Evolutionary conservation across 1,140 invertebrate genomes (phyloP).

Genomic region (Drosophila orosa): DNA sequence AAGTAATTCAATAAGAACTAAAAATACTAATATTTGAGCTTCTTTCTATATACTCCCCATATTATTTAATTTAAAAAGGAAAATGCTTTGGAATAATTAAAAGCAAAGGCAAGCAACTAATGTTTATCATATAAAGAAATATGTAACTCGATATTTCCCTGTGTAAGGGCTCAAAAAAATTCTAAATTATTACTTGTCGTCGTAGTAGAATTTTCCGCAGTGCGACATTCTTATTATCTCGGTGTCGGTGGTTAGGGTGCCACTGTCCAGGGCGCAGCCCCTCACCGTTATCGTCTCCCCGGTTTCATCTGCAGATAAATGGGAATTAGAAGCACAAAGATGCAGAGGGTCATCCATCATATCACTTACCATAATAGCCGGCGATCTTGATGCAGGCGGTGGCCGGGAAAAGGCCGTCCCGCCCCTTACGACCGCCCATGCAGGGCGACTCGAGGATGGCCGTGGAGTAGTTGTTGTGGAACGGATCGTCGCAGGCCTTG

Average conservation of each 20-base stretch:
- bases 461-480: conserved; percentile 96
- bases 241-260: conserved; percentile 95
- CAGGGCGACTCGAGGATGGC: conserved; percentile 95
- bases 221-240: conserved; percentile 97
- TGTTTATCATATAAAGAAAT: too few species aligned
- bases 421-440: conserved; percentile 94
- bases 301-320: conserved; percentile 87
- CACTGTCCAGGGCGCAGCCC: conserved; percentile 95
- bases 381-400: conserved; percentile 98
- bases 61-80: background rate
- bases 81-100: too few species aligned
- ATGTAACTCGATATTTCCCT: too few species aligned
- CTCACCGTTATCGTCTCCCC: conserved; percentile 92
- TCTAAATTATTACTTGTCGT: conserved; percentile 88
- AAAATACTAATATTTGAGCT: background rate
- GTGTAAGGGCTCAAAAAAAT: background rate
- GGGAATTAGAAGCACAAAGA: background rate
- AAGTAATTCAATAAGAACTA: background rate
- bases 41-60: background rate
- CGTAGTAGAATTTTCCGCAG: conserved; percentile 95
- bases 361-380: conserved; percentile 90
- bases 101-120: too few species aligned
- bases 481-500: conserved; percentile 96
- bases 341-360: conserved; percentile 13
- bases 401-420: conserved; percentile 97